Evolutionary conservation across 2,888 invertebrate species (phyloP).

Genomic region (Leptinotarsa peninsularis): DNA sequence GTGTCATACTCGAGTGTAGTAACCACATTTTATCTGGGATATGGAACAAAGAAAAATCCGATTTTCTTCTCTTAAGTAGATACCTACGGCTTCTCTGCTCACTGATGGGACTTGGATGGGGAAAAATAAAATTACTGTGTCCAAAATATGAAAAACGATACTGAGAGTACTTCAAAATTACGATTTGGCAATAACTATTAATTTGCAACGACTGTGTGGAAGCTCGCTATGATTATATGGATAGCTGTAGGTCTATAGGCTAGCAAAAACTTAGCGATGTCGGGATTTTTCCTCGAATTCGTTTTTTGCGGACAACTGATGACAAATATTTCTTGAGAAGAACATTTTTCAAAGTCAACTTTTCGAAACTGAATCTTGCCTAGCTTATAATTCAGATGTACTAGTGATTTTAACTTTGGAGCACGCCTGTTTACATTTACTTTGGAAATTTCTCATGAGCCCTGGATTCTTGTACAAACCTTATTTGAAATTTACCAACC

Average conservation of each 20-base stretch:
- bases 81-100: constrained; percentile 7
- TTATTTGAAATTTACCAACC: no score
- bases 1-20: background rate
- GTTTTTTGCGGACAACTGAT: background rate
- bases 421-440: no score
- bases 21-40: constrained; percentile 8
- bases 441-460: no score
- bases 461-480: no score
- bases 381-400: no score
- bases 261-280: background rate
- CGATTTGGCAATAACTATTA: background rate
- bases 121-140: background rate
- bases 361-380: background rate
- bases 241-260: background rate
- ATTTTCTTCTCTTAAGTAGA: background rate
- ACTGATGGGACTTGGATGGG: constrained; percentile 1
- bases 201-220: background rate
- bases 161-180: background rate
- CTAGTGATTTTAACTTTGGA: no score
- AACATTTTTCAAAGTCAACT: background rate
- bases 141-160: background rate
- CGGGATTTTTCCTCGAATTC: background rate
- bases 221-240: constrained; percentile 1
- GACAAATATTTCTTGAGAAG: constrained; percentile 1
- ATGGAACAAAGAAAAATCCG: constrained; percentile 10